Conservation (phyloP, 64 coral and sea anemone genomes). For the Montipora cactus region DNA sequence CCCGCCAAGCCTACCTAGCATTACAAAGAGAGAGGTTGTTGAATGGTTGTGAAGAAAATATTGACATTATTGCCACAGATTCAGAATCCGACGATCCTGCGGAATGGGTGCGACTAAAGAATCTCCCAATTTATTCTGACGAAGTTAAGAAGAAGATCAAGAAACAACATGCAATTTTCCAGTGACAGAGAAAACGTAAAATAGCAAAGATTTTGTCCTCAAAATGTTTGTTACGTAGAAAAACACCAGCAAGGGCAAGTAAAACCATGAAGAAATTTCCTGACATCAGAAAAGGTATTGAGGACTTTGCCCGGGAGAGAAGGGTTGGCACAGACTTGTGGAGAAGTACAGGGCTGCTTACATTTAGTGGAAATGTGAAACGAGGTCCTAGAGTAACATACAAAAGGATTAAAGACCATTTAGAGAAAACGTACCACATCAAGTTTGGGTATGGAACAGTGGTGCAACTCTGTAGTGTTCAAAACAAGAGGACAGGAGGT, state of each 20-base stretch:
- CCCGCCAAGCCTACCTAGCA: slow-evolving; percentile 35
- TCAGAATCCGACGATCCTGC: slow-evolving; percentile 59
- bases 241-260: slow-evolving; percentile 32
- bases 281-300: slow-evolving; percentile 31
- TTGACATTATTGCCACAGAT: slow-evolving; percentile 21
- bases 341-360: slow-evolving; percentile 32
- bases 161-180: slow-evolving; percentile 36
- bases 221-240: slow-evolving; percentile 40
- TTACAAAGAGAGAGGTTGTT: slow-evolving; percentile 23
- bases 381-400: slow-evolving; percentile 40
- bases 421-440: slow-evolving; percentile 20
- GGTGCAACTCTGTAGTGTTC: slow-evolving; percentile 48
- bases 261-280: slow-evolving; percentile 58
- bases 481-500: slow-evolving; percentile 66
- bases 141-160: slow-evolving; percentile 37
- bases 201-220: background rate
- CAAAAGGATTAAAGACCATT: slow-evolving; percentile 16
- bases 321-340: slow-evolving; percentile 49
- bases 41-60: background rate
- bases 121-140: slow-evolving; percentile 18
- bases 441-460: slow-evolving; percentile 60
- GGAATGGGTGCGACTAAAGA: slow-evolving; percentile 57
- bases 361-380: slow-evolving; percentile 65
- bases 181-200: slow-evolving; percentile 6
- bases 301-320: slow-evolving; percentile 57